A percentile compares a stretch with the other conserved stretches of the same genome.
phyloP scores from a whole-genome alignment of 2,888 invertebrate genomes.

The Volucella bombylans region DNA sequence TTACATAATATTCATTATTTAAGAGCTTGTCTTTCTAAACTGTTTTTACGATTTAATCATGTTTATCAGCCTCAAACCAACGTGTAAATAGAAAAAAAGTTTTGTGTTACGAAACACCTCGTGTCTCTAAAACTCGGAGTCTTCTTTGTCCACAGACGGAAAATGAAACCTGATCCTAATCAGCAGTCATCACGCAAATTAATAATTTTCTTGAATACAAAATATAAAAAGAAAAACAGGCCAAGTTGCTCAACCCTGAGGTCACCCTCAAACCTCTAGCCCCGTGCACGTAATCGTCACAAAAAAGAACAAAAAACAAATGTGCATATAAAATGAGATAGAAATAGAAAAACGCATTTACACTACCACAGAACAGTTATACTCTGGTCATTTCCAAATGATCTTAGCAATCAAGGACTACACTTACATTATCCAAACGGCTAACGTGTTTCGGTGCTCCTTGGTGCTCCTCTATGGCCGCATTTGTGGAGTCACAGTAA shows the following conservation, averaged over 20 bases:
- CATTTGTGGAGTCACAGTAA: slow-evolving; percentile 46
- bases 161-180: too few species aligned
- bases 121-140: too few species aligned
- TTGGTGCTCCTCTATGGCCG: slow-evolving; percentile 50
- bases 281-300: slow-evolving; percentile 22
- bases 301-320: not conserved
- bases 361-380: slow-evolving; percentile 16
- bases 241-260: slow-evolving; percentile 39
- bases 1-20: too few species aligned
- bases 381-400: slow-evolving; percentile 40
- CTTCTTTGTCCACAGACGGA: too few species aligned
- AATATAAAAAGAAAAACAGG: not conserved
- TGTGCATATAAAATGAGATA: not conserved
- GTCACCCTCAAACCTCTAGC: slow-evolving; percentile 27
- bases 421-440: slow-evolving; percentile 69
- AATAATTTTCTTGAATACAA: not conserved
- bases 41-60: too few species aligned
- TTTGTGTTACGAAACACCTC: too few species aligned
- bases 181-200: not conserved
- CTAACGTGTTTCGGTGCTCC: slow-evolving; percentile 44
- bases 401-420: not conserved
- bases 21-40: too few species aligned
- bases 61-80: too few species aligned
- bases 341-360: slow-evolving; percentile 1
- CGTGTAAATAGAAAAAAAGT: too few species aligned